Evolutionary conservation across 1,140 invertebrate genomes (phyloP), one percentile per base, ranked within the genome.

Genomic region (Parasteatoda tepidariorum): DNA sequence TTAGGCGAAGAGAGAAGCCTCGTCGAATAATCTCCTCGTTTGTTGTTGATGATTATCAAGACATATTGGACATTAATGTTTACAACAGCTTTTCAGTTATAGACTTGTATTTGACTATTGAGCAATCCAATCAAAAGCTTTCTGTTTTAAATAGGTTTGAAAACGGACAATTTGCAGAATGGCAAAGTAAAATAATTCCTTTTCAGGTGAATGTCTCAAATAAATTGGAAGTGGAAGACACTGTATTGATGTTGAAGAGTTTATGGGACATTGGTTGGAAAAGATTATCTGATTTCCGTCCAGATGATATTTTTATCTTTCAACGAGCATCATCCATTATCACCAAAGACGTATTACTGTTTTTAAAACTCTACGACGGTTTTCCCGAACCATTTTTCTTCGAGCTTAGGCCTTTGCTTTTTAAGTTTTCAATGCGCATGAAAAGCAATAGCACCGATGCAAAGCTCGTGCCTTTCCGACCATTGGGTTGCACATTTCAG

Each of bases 281-380:
- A 22, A 73, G 26, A 34, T 24, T 85, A 18, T 9, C 84, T 55
- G 70, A 85, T 82, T 81, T 85, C 70, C 84, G 78, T 78, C 78
- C 84, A n/a, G 84, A 85, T 82, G 84, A 85, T 74, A 68, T 85
- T 28, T 61, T 85, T n/a, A 26, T 85, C 11, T 82, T 85, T 66
- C 48, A 38, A 34, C 62, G 82, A 57, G 74, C 70, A 4, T 85
- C 78, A 13, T 68, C 73, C 33, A 64, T 82, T 61, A 59, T 75
- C 24, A 82, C 76, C 34, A 74, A 82, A 30, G 84, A 85, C 54
- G 62, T 85, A 2, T 31, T 85, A 22, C 15, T 85, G n/a, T 85
- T 85, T 82, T 78, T 85, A 33, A 85, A 85, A 75, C 61, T 85
- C 22, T 78, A 85, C 62, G 78, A 82, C 68, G 84, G 84, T 34